Conservation (phyloP, 2,797 vertebrate species). For the Sebastes kiyomatsui region DNA sequence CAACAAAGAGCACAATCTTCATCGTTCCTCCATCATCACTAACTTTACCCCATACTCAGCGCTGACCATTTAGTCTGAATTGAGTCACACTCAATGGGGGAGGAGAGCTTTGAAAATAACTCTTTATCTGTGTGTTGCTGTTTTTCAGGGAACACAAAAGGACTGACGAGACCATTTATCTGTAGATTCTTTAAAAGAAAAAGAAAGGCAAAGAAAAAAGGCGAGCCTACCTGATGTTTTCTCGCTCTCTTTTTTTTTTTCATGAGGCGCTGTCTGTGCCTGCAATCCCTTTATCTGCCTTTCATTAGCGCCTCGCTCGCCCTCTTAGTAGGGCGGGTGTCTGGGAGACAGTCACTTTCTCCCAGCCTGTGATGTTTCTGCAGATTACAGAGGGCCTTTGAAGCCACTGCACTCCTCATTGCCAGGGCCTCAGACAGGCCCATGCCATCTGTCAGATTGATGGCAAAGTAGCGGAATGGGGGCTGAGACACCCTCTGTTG, state of each 20-base stretch:
- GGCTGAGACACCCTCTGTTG: slow-evolving; percentile 94
- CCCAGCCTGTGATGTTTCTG: slow-evolving; percentile 96
- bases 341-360: slow-evolving; percentile 97
- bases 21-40: slow-evolving; percentile 50
- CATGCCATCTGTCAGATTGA: slow-evolving; percentile 96
- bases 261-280: slow-evolving; percentile 87
- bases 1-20: slow-evolving; percentile 44
- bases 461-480: slow-evolving; percentile 91
- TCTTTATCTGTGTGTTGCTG: slow-evolving; percentile 81
- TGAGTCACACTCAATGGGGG: slow-evolving; percentile 66
- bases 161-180: slow-evolving; percentile 90
- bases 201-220: slow-evolving; percentile 86
- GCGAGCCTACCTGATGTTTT: slow-evolving; percentile 85
- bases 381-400: slow-evolving; percentile 99
- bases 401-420: slow-evolving; percentile 93
- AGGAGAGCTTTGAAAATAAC: slow-evolving; percentile 81
- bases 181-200: slow-evolving; percentile 85
- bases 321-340: slow-evolving; percentile 93
- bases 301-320: slow-evolving; percentile 94
- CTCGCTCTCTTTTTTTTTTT: slow-evolving; percentile 72
- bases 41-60: slow-evolving; percentile 67
- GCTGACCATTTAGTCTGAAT: slow-evolving; percentile 69
- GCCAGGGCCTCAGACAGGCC: slow-evolving; percentile 92
- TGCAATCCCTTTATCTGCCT: slow-evolving; percentile 97
- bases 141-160: slow-evolving; percentile 80